A percentile compares a stretch with the other conserved stretches of the same genome.
These are phyloP conservation scores for Alces alces DNA, from an alignment of 2,113 vertebrate species.

Conservation along the genomic window DNA sequence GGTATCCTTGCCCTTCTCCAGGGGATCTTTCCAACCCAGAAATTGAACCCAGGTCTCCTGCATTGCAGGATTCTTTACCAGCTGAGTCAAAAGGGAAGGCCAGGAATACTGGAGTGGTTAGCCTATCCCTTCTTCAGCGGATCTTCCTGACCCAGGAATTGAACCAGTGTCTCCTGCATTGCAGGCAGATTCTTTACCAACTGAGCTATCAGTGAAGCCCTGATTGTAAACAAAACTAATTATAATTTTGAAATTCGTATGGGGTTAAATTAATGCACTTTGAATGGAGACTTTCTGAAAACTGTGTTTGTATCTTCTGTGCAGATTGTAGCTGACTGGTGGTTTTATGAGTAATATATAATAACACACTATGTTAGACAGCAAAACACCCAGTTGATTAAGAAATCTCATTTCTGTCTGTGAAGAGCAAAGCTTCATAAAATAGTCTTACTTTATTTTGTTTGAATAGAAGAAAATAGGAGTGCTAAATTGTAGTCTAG, in stretches of 20 bases:
- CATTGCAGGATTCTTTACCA: not conserved
- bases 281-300: conserved; percentile 68
- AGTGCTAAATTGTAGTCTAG: conserved; percentile 70
- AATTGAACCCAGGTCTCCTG: not conserved
- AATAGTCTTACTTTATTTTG: conserved; percentile 70
- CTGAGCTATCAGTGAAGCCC: not conserved
- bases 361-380: conserved; percentile 73
- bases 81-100: not conserved
- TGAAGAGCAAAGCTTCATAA: conserved; percentile 75
- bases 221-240: conserved; percentile 29
- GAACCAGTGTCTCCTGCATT: not conserved
- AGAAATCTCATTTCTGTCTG: conserved; percentile 74
- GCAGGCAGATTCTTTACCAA: not conserved
- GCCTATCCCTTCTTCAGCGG: not conserved
- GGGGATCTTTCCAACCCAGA: not conserved
- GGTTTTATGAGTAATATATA: conserved; percentile 75
- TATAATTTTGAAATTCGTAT: conserved; percentile 65
- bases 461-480: conserved; percentile 66
- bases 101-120: not conserved
- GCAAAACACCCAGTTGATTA: conserved; percentile 74
- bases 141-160: not conserved
- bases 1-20: not conserved
- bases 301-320: conserved; percentile 73
- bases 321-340: conserved; percentile 76
- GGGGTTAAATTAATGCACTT: conserved; percentile 70